Evolutionary conservation across 92 coral and sea anemone genomes (phyloP).

Genomic region (Epizoanthus ramosus): DNA sequence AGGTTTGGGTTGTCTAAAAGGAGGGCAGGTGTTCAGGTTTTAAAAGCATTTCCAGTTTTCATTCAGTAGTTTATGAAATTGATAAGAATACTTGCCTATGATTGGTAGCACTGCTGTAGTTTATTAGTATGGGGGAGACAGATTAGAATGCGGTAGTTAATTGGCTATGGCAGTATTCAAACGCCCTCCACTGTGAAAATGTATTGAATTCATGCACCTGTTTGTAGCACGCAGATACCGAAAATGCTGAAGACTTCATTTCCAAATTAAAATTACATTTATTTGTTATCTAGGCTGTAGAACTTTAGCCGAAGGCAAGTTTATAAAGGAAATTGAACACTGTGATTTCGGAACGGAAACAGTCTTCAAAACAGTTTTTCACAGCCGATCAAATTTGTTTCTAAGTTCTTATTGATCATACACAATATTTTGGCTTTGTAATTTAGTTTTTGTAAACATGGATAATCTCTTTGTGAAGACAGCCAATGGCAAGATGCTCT

Average conservation of each 20-base stretch:
- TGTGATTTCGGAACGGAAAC: background rate
- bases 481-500: constrained; percentile 3
- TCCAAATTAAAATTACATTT: constrained; percentile 3
- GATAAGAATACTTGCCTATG: constrained; percentile 32
- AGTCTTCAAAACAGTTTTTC: background rate
- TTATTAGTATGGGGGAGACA: constrained; percentile 7
- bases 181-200: constrained; percentile 3
- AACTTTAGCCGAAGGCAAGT: background rate
- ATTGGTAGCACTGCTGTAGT: constrained; percentile 7
- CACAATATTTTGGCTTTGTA: background rate
- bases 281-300: background rate
- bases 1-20: background rate
- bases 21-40: constrained; percentile 27
- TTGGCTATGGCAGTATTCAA: constrained; percentile 16
- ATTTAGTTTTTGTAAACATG: constrained; percentile 12
- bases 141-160: constrained; percentile 7
- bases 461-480: constrained; percentile 11
- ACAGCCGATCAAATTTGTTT: background rate
- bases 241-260: background rate
- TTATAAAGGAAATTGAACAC: constrained; percentile 9
- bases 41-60: constrained; percentile 15
- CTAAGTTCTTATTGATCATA: no score
- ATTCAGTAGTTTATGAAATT: constrained; percentile 6
- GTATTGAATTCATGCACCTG: background rate
- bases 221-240: background rate